phyloP scores from a whole-genome alignment of 1,140 invertebrate genomes.

The Thaumatotibia leucotreta region DNA sequence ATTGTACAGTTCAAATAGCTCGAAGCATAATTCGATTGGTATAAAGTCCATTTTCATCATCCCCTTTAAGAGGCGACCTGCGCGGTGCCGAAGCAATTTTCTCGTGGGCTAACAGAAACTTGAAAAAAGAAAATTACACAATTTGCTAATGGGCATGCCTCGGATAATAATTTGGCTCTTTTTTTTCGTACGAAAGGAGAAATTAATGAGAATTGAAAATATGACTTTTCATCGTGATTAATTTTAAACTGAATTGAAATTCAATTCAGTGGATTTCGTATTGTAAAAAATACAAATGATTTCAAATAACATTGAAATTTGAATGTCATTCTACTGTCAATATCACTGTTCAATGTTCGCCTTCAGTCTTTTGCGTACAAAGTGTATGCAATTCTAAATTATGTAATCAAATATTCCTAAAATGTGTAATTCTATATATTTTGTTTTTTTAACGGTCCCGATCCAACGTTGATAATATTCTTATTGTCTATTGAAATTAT shows the following conservation, averaged over 20 bases:
- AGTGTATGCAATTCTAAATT: too few species aligned
- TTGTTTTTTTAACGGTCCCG: too few species aligned
- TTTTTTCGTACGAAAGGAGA: constrained; percentile 42
- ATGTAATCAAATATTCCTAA: too few species aligned
- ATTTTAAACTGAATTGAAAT: background rate
- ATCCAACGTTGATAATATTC: too few species aligned
- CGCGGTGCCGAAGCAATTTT: constrained; percentile 64
- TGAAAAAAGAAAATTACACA: constrained; percentile 71
- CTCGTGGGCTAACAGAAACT: constrained; percentile 58
- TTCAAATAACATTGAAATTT: too few species aligned
- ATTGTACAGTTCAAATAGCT: constrained; percentile 1
- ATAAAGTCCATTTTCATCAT: constrained; percentile 66
- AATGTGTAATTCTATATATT: too few species aligned
- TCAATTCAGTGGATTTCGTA: too few species aligned
- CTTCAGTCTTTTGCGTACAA: too few species aligned
- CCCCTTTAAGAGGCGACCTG: constrained; percentile 51
- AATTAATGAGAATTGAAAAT: constrained; percentile 44
- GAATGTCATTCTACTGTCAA: too few species aligned
- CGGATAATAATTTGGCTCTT: constrained; percentile 57
- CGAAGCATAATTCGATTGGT: constrained; percentile 40
- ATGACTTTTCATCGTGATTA: constrained; percentile 24
- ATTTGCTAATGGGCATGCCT: constrained; percentile 61
- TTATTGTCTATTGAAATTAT: too few species aligned
- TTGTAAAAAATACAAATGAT: background rate
- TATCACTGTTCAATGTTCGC: too few species aligned